phyloP scores from a whole-genome alignment of 2,797 vertebrate species.

The Phataginus tetradactyla region DNA sequence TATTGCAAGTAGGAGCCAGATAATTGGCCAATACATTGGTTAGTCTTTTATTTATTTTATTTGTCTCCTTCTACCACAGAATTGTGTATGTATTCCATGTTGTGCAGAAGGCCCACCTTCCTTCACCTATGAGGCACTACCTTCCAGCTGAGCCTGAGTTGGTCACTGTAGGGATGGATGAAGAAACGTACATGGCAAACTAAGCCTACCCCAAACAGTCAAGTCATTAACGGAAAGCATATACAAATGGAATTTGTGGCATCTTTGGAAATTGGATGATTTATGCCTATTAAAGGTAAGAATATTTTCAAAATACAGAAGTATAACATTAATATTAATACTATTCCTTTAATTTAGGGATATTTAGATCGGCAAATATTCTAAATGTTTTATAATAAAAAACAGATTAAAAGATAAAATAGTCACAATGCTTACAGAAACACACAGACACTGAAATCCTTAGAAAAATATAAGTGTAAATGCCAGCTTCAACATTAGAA shows the following conservation, averaged over 20 bases:
- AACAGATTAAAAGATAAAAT: constrained; percentile 75
- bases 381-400: constrained; percentile 73
- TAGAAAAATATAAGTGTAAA: constrained; percentile 61
- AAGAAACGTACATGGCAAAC: neutral
- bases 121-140: neutral
- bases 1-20: fast-evolving
- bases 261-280: neutral
- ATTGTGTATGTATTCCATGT: neutral
- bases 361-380: constrained; percentile 66
- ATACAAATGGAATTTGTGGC: neutral
- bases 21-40: neutral
- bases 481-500: constrained; percentile 66
- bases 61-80: neutral
- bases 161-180: neutral
- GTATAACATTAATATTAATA: constrained; percentile 68
- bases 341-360: constrained; percentile 59
- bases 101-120: neutral
- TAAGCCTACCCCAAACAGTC: neutral
- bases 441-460: constrained; percentile 33
- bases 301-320: constrained; percentile 46
- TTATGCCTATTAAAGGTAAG: neutral
- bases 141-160: neutral
- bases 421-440: constrained; percentile 67
- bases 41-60: neutral
- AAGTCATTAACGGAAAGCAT: neutral